Conservation (phyloP, 2,797 vertebrate genomes). For the Squalus acanthias region DNA sequence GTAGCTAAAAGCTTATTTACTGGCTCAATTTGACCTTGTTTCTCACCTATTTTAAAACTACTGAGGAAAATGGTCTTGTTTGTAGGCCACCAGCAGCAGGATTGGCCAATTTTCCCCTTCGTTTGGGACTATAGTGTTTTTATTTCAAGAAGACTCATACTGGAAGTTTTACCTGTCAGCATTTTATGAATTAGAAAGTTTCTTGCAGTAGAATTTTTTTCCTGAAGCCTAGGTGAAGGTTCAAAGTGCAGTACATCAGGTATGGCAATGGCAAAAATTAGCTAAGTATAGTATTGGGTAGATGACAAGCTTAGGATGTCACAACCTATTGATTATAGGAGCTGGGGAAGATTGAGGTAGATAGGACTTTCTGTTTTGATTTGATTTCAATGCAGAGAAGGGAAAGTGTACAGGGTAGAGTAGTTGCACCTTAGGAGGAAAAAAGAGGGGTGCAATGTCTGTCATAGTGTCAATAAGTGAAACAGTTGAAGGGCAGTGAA, state of each 20-base stretch:
- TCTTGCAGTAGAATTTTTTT: not conserved
- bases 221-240: not conserved
- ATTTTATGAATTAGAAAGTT: not conserved
- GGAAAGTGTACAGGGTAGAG: not conserved
- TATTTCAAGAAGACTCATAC: not conserved
- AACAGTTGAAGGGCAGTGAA: not conserved
- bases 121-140: not conserved
- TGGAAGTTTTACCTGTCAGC: not conserved
- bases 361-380: not conserved
- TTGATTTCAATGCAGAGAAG: not conserved
- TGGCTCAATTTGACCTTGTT: not conserved
- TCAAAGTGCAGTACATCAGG: not conserved
- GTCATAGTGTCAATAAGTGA: not conserved
- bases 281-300: not conserved
- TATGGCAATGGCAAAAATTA: not conserved
- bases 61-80: not conserved
- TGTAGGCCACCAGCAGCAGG: not conserved
- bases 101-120: not conserved
- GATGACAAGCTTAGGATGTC: not conserved
- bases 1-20: not conserved
- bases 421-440: not conserved
- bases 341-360: not conserved
- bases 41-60: not conserved
- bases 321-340: not conserved
- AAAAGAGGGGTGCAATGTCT: not conserved